phyloP scores from a whole-genome alignment of 2,797 vertebrate species.

The Enteromius trimaculatus region DNA sequence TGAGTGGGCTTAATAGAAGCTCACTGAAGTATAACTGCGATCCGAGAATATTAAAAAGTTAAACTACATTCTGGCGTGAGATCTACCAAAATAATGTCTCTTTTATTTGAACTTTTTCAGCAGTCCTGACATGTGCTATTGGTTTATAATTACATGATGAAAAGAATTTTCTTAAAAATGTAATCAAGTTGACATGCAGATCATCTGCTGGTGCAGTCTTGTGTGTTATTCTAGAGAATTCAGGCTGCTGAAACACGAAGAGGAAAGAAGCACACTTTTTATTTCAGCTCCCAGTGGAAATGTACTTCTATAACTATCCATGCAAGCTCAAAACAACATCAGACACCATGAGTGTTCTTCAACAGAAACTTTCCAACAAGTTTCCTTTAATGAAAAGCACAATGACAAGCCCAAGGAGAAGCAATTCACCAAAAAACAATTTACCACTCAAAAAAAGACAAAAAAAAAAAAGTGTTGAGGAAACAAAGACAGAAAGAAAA shows the following conservation, averaged over 20 bases:
- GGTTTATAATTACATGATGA: background rate
- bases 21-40: background rate
- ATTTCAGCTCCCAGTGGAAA: constrained; percentile 43
- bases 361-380: constrained; percentile 55
- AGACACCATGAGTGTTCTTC: constrained; percentile 52
- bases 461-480: constrained; percentile 31
- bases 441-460: constrained; percentile 52
- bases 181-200: constrained; percentile 14
- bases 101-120: background rate
- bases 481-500: constrained; percentile 53
- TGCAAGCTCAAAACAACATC: constrained; percentile 52
- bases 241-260: constrained; percentile 9
- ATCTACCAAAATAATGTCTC: background rate
- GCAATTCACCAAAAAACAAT: constrained; percentile 59
- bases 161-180: too few species aligned
- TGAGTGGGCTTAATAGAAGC: background rate
- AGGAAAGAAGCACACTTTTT: background rate
- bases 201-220: background rate
- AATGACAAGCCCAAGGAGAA: constrained; percentile 61
- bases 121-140: background rate
- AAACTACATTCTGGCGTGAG: background rate
- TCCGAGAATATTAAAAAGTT: background rate
- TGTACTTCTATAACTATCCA: constrained; percentile 31
- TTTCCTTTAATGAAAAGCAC: constrained; percentile 57
- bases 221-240: constrained; percentile 13